Percentiles rank a stretch among this genome's conserved stretches.
Conservation (phyloP, 2,888 invertebrate genomes). For the Aphodius granarius region DNA sequence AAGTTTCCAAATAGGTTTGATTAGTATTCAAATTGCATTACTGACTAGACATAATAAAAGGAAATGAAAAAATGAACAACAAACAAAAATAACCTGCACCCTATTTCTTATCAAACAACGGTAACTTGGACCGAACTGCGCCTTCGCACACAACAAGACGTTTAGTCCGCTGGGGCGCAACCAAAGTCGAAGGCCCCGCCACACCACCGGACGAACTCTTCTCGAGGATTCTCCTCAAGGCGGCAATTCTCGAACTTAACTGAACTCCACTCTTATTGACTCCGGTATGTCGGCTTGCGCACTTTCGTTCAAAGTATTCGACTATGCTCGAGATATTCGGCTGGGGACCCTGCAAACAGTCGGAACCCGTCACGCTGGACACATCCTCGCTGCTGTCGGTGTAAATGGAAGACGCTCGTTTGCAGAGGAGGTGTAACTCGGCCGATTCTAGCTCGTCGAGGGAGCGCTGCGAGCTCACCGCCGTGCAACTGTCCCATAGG, state of each 20-base stretch:
- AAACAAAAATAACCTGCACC: background rate
- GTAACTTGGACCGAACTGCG: conserved; percentile 82
- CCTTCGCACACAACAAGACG: conserved; percentile 83
- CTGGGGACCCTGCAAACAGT: conserved; percentile 68
- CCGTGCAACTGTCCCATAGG: conserved; percentile 61
- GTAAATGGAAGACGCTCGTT: conserved; percentile 78
- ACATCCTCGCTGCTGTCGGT: conserved; percentile 87
- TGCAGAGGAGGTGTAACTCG: conserved; percentile 61
- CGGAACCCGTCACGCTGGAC: conserved; percentile 78
- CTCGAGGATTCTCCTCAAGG: conserved; percentile 47
- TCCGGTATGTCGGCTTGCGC: conserved; percentile 58
- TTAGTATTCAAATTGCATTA: background rate
- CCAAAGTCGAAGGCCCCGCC: conserved; percentile 39
- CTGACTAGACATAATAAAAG: background rate
- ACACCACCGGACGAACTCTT: conserved; percentile 39
- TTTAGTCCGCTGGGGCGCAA: conserved; percentile 51
- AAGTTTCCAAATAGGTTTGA: background rate
- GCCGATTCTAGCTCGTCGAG: conserved; percentile 63
- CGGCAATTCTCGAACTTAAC: conserved; percentile 49
- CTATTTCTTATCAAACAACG: conserved; percentile 75
- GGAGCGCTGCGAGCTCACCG: conserved; percentile 61
- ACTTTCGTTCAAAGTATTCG: conserved; percentile 84
- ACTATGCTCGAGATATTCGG: conserved; percentile 79
- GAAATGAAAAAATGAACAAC: background rate
- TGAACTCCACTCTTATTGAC: conserved; percentile 50